phyloP scores from a whole-genome alignment of 1,140 invertebrate species.

The Penaeus vannamei region DNA sequence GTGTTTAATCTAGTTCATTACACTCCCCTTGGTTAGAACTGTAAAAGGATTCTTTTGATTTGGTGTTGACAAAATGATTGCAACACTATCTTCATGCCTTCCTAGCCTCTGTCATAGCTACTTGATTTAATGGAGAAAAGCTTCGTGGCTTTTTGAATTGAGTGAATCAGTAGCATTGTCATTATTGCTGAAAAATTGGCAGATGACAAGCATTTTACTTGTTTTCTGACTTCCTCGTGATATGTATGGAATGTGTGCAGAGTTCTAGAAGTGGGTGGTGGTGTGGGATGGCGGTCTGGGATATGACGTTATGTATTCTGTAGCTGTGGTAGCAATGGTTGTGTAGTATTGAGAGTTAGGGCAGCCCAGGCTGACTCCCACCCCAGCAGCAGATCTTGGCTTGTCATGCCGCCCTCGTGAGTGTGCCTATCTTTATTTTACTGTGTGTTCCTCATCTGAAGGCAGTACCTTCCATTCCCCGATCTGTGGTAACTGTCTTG shows the following conservation, averaged over 20 bases:
- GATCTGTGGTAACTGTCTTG: background rate
- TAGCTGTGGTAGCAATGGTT: constrained; percentile 42
- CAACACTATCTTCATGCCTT: constrained; percentile 36
- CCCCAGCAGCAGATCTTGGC: constrained; percentile 31
- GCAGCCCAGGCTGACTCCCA: constrained; percentile 7
- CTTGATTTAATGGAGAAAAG: constrained; percentile 32
- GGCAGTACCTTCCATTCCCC: constrained; percentile 29
- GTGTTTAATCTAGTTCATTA: constrained; percentile 37
- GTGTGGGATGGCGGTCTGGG: constrained; percentile 38
- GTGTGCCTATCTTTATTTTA: constrained; percentile 44
- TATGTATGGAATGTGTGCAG: constrained; percentile 39
- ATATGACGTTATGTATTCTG: constrained; percentile 21
- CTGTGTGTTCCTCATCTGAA: constrained; percentile 31
- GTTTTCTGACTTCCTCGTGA: constrained; percentile 34
- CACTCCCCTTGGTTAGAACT: constrained; percentile 35
- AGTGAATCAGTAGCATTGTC: constrained; percentile 36
- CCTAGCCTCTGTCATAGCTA: constrained; percentile 39
- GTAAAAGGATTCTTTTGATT: constrained; percentile 27
- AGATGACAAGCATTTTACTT: constrained; percentile 48
- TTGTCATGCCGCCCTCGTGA: constrained; percentile 47
- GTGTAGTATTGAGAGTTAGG: constrained; percentile 38
- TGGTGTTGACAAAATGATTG: constrained; percentile 7
- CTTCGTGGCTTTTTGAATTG: background rate
- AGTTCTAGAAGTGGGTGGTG: constrained; percentile 35
- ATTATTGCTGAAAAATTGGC: constrained; percentile 20